Evolutionary conservation across 2,888 invertebrate species (phyloP).

Genomic region (Drosophila aldrichi): DNA sequence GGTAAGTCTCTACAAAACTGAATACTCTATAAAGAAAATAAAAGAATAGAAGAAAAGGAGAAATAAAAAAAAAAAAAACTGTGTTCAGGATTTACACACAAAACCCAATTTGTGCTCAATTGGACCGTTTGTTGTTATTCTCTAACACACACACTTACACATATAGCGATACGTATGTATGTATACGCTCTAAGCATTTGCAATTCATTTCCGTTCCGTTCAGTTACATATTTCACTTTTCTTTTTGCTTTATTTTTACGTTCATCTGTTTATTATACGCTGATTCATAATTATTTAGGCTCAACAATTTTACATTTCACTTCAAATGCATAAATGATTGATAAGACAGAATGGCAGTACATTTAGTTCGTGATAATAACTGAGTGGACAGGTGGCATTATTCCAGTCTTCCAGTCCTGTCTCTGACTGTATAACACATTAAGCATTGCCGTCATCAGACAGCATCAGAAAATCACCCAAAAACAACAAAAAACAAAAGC

Average conservation of each 20-base stretch:
- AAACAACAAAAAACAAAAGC: constrained; percentile 12
- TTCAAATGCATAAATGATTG: constrained; percentile 31
- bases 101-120: constrained; percentile 8
- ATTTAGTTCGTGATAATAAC: constrained; percentile 21
- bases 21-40: neutral
- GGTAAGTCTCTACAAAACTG: constrained; percentile 53
- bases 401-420: constrained; percentile 16
- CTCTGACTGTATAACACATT: constrained; percentile 32
- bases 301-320: constrained; percentile 29
- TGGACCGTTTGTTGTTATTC: constrained; percentile 3
- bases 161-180: neutral
- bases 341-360: constrained; percentile 43
- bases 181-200: neutral
- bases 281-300: constrained; percentile 77
- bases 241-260: neutral
- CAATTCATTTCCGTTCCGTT: constrained; percentile 54
- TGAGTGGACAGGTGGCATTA: constrained; percentile 24
- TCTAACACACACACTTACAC: neutral
- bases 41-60: neutral
- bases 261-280: constrained; percentile 26
- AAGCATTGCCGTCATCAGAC: constrained; percentile 48
- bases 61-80: neutral
- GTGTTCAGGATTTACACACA: constrained; percentile 1
- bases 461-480: constrained; percentile 43
- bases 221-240: constrained; percentile 37